These are phyloP conservation scores for Oriolus oriolus DNA, from an alignment of 2,113 vertebrate genomes.

Conservation along the genomic window DNA sequence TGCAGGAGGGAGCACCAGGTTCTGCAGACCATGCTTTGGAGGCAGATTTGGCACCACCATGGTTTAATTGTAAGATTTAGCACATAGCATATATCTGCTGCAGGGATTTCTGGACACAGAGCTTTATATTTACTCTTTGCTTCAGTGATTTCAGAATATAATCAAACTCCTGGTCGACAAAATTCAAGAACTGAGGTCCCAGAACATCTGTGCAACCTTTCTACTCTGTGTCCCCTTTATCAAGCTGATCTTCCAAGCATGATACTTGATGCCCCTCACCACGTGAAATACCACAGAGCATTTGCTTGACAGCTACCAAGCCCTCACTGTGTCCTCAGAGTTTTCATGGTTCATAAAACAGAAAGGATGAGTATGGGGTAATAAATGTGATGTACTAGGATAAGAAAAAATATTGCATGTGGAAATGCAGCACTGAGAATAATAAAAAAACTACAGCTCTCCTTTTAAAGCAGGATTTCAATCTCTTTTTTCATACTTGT, in stretches of 20 bases:
- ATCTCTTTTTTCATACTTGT: not conserved
- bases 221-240: not conserved
- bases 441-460: not conserved
- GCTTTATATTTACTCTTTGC: constrained; percentile 57
- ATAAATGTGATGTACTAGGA: not conserved
- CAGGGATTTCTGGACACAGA: constrained; percentile 50
- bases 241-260: constrained; percentile 47
- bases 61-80: not conserved
- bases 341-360: not conserved
- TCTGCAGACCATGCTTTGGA: not conserved
- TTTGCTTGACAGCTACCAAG: constrained; percentile 6
- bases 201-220: constrained; percentile 58
- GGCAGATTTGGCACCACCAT: not conserved
- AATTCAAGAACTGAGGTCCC: constrained; percentile 27
- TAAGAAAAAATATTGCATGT: not conserved
- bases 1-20: not conserved
- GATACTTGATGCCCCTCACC: not conserved
- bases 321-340: not conserved
- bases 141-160: constrained; percentile 35
- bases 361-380: not conserved
- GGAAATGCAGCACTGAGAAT: not conserved
- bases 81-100: not conserved
- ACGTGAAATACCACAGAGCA: not conserved
- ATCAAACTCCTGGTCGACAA: constrained; percentile 8
- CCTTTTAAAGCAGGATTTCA: not conserved